Evolutionary conservation across 2,113 vertebrate genomes (phyloP).

Genomic region (Macaca mulatta): DNA sequence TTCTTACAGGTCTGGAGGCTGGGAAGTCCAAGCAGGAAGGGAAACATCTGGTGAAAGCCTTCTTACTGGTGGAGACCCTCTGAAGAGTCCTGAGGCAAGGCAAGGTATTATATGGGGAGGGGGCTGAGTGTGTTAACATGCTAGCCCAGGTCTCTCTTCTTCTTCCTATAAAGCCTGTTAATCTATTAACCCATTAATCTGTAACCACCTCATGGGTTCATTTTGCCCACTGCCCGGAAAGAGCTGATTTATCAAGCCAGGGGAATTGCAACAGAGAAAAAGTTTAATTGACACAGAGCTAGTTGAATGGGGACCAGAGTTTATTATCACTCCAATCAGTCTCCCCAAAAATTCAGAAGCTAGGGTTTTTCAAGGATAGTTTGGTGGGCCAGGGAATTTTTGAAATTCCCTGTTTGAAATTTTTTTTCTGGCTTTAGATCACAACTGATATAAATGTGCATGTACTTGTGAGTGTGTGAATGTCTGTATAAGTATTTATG

Average conservation of each 20-base stretch:
- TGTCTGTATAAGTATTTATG: neutral
- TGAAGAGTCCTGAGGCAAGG: neutral
- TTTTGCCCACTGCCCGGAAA: too few relatives aligned
- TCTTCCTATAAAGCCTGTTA: neutral
- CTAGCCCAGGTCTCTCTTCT: neutral
- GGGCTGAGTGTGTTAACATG: neutral
- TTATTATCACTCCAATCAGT: too few relatives aligned
- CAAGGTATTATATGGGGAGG: neutral
- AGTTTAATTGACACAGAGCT: too few relatives aligned
- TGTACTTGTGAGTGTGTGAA: neutral
- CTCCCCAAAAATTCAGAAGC: too few relatives aligned
- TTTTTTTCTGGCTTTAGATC: slow-evolving; percentile 6
- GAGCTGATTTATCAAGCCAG: too few relatives aligned
- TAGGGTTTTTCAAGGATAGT: too few relatives aligned
- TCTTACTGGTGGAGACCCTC: neutral
- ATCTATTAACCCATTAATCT: neutral
- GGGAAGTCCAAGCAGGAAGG: neutral
- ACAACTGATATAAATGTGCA: neutral
- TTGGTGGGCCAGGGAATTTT: too few relatives aligned
- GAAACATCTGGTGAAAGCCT: neutral
- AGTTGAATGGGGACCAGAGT: too few relatives aligned
- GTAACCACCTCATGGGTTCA: too few relatives aligned
- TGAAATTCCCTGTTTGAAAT: too few relatives aligned
- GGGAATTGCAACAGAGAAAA: too few relatives aligned
- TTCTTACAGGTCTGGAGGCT: neutral